Evolutionary conservation across 2,888 invertebrate species (phyloP).

Genomic region (Laothoe populi): DNA sequence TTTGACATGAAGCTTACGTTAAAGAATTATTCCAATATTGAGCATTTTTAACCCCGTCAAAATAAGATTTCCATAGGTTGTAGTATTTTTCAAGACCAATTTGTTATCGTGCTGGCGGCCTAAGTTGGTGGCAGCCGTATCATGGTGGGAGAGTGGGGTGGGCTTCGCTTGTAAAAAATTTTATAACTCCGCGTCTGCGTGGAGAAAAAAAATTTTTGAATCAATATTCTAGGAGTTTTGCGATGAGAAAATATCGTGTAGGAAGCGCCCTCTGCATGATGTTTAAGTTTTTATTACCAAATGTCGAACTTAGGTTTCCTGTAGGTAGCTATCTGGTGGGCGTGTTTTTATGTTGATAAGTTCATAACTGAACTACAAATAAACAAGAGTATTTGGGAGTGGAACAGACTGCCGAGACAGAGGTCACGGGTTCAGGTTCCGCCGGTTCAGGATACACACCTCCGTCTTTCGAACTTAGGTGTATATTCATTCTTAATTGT

Average conservation of each 20-base stretch:
- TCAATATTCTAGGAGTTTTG: slow-evolving; percentile 29
- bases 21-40: too few species aligned
- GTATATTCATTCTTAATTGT: too few species aligned
- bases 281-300: background rate
- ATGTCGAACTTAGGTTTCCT: background rate
- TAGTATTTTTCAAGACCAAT: slow-evolving; percentile 10
- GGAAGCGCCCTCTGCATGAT: slow-evolving; percentile 7
- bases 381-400: background rate
- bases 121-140: slow-evolving; percentile 22
- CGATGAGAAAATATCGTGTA: slow-evolving; percentile 8
- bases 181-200: slow-evolving; percentile 72
- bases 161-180: slow-evolving; percentile 62
- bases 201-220: slow-evolving; percentile 38
- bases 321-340: too few species aligned
- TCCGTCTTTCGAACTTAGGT: too few species aligned
- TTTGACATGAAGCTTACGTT: too few species aligned
- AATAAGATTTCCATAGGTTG: background rate
- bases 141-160: slow-evolving; percentile 36
- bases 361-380: too few species aligned
- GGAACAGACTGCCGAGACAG: too few species aligned
- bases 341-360: too few species aligned
- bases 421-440: background rate
- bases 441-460: too few species aligned
- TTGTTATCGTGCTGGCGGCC: slow-evolving; percentile 16
- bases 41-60: too few species aligned